Evolutionary conservation across 2,113 vertebrate species (phyloP), one percentile per base, ranked within the genome.

Genomic region (Pardalotus punctatus): DNA sequence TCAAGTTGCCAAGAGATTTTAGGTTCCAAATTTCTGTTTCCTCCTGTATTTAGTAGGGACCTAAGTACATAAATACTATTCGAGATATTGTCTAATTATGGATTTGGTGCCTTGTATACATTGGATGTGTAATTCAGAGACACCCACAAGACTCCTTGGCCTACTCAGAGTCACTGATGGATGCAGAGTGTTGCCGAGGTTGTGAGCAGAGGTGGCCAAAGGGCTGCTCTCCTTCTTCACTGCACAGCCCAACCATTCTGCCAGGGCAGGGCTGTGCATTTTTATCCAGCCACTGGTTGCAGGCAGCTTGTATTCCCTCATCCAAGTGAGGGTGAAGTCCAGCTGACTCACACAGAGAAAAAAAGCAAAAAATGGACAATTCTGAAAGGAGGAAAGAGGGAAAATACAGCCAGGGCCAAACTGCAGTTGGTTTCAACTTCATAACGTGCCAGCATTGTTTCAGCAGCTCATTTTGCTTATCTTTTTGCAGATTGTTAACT

Each of bases 401-500:
- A 70, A 54, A 54, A 70, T 42, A 24, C 35, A 86, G 16, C 23
- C 31, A 42, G 24, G 22, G 35, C 29, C 73, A 58, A 90, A 77
- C 27, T 77, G 56, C 43, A 81, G 29, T 45, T 66, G 14, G 13
- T 78, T 95, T 85, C 35, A 50, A 0, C n/a, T 73, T 53, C 27
- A 1, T 64, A 54, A 61, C 0, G 0, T 50, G 57, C 67, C 78
- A 42, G 3, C 4, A 4, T 81, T 64, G 53, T 65, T 95, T 82
- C 81, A 57, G 61, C 54, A 35, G 53, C 25, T 92, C 24, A 11
- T 78, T 81, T 35, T 96, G 33, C 74, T 88, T 96, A 72, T 95
- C 74, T 90, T 66, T 87, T 73, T 57, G 56, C 97, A 99, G 99
- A 92, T 99, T 23, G 98, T 99, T 70, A 98, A 99, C 96, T 98